Evolutionary conservation across 2,888 invertebrate species (phyloP).

Genomic region (Eupithecia subumbrata): DNA sequence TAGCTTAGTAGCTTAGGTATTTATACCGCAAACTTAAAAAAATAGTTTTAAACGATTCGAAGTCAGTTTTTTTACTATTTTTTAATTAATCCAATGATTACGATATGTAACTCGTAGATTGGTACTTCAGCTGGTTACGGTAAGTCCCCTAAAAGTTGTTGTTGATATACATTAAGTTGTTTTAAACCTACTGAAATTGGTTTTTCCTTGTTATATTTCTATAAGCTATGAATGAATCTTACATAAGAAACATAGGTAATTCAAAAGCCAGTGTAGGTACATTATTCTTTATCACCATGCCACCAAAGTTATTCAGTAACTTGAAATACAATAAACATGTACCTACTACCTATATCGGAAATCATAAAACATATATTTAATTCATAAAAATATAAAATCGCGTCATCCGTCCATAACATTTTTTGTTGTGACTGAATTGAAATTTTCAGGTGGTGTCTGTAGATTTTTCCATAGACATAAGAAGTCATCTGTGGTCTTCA

Average conservation of each 20-base stretch:
- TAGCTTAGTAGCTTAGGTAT: no score
- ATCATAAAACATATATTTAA: slow-evolving; percentile 37
- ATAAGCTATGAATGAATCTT: neutral
- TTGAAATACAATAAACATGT: slow-evolving; percentile 8
- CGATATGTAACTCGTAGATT: no score
- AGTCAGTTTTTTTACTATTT: no score
- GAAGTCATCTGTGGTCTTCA: neutral
- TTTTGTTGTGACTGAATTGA: slow-evolving; percentile 2
- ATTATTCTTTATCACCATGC: slow-evolving; percentile 4
- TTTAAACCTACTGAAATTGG: neutral
- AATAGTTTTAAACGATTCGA: no score
- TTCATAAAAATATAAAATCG: slow-evolving; percentile 33
- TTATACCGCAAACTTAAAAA: no score
- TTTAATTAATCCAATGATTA: no score
- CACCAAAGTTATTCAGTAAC: slow-evolving; percentile 24
- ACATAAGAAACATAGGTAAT: neutral
- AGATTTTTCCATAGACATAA: neutral
- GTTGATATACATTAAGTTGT: no score
- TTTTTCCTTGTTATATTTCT: neutral
- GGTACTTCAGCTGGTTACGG: no score
- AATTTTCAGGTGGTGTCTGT: slow-evolving; percentile 6
- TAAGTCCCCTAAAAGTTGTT: no score
- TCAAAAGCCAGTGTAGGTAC: neutral
- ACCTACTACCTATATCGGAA: slow-evolving; percentile 13
- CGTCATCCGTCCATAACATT: slow-evolving; percentile 26